Percentiles rank a stretch among this genome's conserved stretches.
phyloP scores from a whole-genome alignment of 2,113 vertebrate species.

The Excalfactoria chinensis region DNA sequence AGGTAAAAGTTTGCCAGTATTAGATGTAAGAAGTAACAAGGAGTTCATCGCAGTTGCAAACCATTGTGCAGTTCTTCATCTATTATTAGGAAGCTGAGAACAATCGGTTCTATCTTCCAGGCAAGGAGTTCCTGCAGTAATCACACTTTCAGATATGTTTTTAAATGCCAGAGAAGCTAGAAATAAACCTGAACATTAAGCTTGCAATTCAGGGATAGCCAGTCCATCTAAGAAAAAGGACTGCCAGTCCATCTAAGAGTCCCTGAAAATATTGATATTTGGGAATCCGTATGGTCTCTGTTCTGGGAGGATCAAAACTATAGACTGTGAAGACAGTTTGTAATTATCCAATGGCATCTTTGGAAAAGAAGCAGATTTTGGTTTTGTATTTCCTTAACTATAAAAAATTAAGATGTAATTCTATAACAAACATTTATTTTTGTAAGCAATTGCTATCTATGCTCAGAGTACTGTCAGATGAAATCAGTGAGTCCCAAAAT shows the following conservation, averaged over 20 bases:
- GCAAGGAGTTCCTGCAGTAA: background rate
- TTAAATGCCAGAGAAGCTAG: background rate
- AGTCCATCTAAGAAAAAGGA: background rate
- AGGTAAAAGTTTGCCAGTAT: slow-evolving; percentile 48
- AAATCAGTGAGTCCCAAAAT: slow-evolving; percentile 8
- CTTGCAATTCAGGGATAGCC: background rate
- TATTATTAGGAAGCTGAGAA: background rate
- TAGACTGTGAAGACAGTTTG: background rate
- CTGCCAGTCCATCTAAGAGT: background rate
- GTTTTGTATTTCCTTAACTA: background rate
- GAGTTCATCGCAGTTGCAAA: background rate
- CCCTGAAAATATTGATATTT: background rate
- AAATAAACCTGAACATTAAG: background rate
- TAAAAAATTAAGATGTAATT: background rate
- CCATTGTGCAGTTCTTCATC: background rate
- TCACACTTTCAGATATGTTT: background rate
- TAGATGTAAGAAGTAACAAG: background rate
- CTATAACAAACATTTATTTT: background rate
- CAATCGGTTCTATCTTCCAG: background rate
- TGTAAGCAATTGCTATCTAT: background rate
- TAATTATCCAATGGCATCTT: background rate
- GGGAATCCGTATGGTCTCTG: background rate
- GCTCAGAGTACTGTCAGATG: background rate
- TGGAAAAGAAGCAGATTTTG: background rate
- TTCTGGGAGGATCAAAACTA: background rate